These are phyloP conservation scores for Chromis chromis DNA, from an alignment of 2,797 vertebrate genomes.

Conservation along the genomic window DNA sequence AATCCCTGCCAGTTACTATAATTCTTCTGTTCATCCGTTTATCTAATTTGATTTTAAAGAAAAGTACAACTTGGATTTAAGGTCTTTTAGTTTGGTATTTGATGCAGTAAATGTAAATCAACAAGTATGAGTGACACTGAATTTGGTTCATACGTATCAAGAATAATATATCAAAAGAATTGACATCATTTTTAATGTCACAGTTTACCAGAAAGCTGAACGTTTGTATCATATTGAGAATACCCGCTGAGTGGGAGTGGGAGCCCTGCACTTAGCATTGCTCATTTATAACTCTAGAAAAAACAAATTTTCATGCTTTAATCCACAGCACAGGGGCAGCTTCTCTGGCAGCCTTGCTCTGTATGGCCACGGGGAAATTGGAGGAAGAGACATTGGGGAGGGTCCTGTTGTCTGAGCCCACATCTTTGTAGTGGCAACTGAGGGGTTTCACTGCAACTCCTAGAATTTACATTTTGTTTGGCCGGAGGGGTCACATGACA, in stretches of 20 bases:
- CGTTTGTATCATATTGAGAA: constrained; percentile 37
- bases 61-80: constrained; percentile 8
- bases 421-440: constrained; percentile 85
- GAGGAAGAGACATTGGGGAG: constrained; percentile 50
- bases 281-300: constrained; percentile 69
- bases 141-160: not conserved
- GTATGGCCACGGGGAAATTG: constrained; percentile 48
- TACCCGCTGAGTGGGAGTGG: constrained; percentile 29
- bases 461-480: constrained; percentile 84
- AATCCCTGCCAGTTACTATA: not conserved
- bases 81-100: not conserved
- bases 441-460: constrained; percentile 77
- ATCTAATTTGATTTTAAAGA: not conserved
- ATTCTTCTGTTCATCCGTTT: not conserved
- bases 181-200: not conserved
- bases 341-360: constrained; percentile 63
- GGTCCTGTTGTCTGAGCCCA: constrained; percentile 74
- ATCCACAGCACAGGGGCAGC: constrained; percentile 59
- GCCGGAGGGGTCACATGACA: constrained; percentile 87
- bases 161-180: not conserved
- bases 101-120: not conserved
- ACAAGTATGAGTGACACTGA: not conserved
- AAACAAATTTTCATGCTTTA: constrained; percentile 71
- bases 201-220: not conserved
- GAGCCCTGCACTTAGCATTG: constrained; percentile 44